These are phyloP conservation scores for Pachycephus smyrnensis DNA, from an alignment of 2,888 invertebrate species.

Conservation along the genomic window DNA sequence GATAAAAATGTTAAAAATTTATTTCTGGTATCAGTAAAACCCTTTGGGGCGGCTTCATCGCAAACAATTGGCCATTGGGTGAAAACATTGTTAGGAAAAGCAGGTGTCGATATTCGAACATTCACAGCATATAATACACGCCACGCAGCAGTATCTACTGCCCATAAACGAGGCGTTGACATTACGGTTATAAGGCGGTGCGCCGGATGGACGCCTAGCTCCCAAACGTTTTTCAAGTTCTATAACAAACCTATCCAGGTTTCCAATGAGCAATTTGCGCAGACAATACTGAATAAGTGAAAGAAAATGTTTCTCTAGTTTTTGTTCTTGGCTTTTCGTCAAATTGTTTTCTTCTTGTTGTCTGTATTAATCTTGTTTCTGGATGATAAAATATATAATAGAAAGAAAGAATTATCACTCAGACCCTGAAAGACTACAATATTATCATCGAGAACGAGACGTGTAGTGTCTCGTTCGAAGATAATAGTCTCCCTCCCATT, in stretches of 20 bases:
- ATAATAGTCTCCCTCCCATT: constrained; percentile 11
- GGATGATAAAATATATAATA: neutral
- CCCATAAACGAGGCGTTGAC: constrained; percentile 20
- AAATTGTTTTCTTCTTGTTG: too few species aligned
- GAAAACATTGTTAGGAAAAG: constrained; percentile 28
- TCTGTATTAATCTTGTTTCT: too few species aligned
- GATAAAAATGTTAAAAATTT: constrained; percentile 14
- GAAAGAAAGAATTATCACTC: constrained; percentile 5
- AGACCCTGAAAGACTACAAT: constrained; percentile 12
- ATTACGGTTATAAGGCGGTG: constrained; percentile 22
- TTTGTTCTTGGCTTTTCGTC: too few species aligned
- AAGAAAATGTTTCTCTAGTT: neutral
- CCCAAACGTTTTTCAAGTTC: constrained; percentile 24
- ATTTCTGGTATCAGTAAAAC: constrained; percentile 26
- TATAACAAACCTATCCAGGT: constrained; percentile 26
- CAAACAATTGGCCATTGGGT: constrained; percentile 40
- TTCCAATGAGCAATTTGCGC: constrained; percentile 10
- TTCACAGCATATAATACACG: constrained; percentile 32
- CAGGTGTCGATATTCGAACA: constrained; percentile 27
- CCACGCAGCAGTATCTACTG: constrained; percentile 31
- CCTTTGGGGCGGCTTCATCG: constrained; percentile 19
- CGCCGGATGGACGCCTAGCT: constrained; percentile 24
- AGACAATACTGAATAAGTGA: constrained; percentile 15
- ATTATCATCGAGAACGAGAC: too few species aligned
- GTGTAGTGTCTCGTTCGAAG: constrained; percentile 10